Base-by-base conservation (phyloP, 2,888 invertebrate genomes). In the Cremastobaeus sp. region DNA sequence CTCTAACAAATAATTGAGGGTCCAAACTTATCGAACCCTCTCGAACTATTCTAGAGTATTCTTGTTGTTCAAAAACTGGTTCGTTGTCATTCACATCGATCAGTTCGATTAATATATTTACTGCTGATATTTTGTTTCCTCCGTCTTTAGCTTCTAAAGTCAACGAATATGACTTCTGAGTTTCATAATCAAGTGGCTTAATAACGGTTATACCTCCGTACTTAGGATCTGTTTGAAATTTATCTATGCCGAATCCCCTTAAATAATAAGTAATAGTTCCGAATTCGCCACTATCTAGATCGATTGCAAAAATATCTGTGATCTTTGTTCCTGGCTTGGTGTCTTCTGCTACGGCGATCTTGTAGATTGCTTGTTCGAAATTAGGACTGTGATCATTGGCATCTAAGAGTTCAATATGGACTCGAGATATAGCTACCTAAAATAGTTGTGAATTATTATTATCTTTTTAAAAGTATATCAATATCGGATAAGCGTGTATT, bases 111-210 rank as follows among this genome's bases (percentile, higher is more conserved):
- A 92, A 91, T 30, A 95, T 88, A 85, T 93, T 93, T 0, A 92
- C 92, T 20, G 93, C 92, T 0, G 93, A 90, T 9, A 92, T 90
- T 77, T 91, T 91, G 0, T 93, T 94, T 0, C 96, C 95, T 0
- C 95, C 95, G 83, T 96, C 96, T 74, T 90, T 91, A 0, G 95
- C 96, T 74, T 94, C 93, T 54, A 95, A 90, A 0, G 94, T 94
- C 62, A 96, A 86, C 65, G 94, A 94, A 77, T 94, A 96, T 65
- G 93, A 93, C 78, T 93, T 93, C 78, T 95, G 94, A 8, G 90
- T 91, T 84, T 96, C 96, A 82, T 94, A 94, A 83, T 96, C 95
- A 41, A 96, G 86, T 3, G 87, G 81, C 73, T 90, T 90, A 0
- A 90, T 89, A 0, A 95, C 91, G 68, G 89, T 92, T 5, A 96